A percentile compares a stretch with the other conserved stretches of the same genome.
These are phyloP conservation scores for Cheilosia vulpina DNA, from an alignment of 2,888 invertebrate species.

Conservation along the genomic window DNA sequence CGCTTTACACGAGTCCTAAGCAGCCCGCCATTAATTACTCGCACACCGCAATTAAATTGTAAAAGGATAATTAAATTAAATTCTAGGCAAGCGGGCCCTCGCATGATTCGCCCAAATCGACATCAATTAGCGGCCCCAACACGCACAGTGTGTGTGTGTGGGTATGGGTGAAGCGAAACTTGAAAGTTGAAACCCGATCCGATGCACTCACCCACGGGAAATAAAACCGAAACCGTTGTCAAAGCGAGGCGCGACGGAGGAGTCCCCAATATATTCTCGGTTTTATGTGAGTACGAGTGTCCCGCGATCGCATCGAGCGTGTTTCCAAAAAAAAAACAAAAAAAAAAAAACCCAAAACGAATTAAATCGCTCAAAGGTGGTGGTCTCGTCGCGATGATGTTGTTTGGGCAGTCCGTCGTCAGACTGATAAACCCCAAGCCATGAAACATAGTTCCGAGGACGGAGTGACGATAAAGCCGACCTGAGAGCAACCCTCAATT, in stretches of 20 bases:
- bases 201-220: conserved; percentile 71
- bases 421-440: conserved; percentile 67
- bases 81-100: conserved; percentile 19
- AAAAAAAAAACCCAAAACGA: conserved; percentile 57
- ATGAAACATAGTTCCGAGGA: conserved; percentile 65
- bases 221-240: conserved; percentile 71
- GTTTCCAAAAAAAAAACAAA: conserved; percentile 61
- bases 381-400: conserved; percentile 60
- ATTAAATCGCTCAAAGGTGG: conserved; percentile 71
- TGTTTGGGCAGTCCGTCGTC: conserved; percentile 42
- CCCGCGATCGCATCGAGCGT: conserved; percentile 22
- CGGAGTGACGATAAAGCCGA: conserved; percentile 24
- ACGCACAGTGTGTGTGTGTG: not conserved
- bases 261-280: conserved; percentile 65
- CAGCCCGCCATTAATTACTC: conserved; percentile 65
- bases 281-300: conserved; percentile 56
- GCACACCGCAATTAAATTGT: conserved; percentile 61
- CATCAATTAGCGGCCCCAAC: conserved; percentile 47
- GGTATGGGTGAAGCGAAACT: conserved; percentile 21
- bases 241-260: conserved; percentile 58
- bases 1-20: conserved; percentile 64
- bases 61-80: conserved; percentile 58
- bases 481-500: conserved; percentile 76
- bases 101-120: conserved; percentile 63
- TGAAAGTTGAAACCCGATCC: conserved; percentile 62